Evolutionary conservation across 2,888 invertebrate genomes (phyloP).

Genomic region (Oscheius onirici): DNA sequence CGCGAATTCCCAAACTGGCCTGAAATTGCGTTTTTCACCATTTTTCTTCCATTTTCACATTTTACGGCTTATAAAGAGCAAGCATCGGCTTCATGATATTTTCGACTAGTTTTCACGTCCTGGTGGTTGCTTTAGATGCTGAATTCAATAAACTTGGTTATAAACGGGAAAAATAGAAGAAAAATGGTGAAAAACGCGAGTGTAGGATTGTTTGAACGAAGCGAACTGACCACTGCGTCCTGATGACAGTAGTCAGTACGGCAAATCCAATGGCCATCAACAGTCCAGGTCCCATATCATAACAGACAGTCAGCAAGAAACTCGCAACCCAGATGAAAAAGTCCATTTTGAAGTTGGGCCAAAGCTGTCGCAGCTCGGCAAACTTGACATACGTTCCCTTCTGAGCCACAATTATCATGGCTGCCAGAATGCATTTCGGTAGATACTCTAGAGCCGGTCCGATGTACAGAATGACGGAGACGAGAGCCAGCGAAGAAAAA

Average conservation of each 20-base stretch:
- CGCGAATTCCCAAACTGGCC: no score
- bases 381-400: constrained; percentile 64
- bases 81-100: no score
- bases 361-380: constrained; percentile 60
- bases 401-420: constrained; percentile 67
- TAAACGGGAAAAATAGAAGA: no score
- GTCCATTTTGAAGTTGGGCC: constrained; percentile 70
- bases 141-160: no score
- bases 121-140: no score
- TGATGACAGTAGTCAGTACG: constrained; percentile 64
- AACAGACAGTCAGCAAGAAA: constrained; percentile 65
- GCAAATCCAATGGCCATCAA: constrained; percentile 65
- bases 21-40: no score
- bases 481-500: constrained; percentile 65
- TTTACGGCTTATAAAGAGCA: no score
- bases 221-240: constrained; percentile 60
- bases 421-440: constrained; percentile 66
- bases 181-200: no score
- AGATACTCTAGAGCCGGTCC: constrained; percentile 68
- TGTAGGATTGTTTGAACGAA: no score
- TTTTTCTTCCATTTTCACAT: no score
- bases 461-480: constrained; percentile 67
- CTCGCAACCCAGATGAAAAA: constrained; percentile 68
- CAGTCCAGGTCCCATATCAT: constrained; percentile 68
- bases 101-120: no score